phyloP scores from a whole-genome alignment of 2,113 vertebrate species.

The Gymnarchus niloticus region DNA sequence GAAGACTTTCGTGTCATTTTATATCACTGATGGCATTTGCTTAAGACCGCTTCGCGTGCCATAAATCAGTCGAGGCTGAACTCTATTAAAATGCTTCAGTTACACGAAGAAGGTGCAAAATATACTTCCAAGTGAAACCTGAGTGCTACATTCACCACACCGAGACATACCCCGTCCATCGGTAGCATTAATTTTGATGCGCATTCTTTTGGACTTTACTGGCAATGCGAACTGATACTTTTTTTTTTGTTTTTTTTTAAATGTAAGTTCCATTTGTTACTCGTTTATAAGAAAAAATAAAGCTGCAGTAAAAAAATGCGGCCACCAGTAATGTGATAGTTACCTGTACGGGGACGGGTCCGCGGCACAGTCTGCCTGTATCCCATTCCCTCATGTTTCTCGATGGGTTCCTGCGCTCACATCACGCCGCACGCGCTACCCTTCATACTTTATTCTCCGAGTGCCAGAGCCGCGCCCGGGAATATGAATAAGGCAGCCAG shows the following conservation, averaged over 20 bases:
- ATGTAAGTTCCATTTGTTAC: no score
- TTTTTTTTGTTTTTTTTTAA: no score
- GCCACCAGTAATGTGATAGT: neutral
- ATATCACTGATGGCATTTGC: neutral
- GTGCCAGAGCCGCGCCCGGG: constrained; percentile 49
- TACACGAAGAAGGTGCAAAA: neutral
- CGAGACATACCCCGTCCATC: neutral
- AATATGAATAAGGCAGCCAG: constrained; percentile 49
- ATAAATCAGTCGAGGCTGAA: neutral
- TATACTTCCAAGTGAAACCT: neutral
- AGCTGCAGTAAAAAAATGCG: neutral
- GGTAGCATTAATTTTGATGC: neutral
- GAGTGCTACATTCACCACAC: neutral
- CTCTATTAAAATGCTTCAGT: neutral
- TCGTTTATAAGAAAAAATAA: no score
- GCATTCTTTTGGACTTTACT: neutral
- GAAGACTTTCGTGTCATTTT: neutral
- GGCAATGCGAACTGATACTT: neutral
- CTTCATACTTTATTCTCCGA: constrained; percentile 54
- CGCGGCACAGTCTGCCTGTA: constrained; percentile 7
- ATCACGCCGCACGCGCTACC: constrained; percentile 43
- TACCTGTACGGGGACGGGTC: constrained; percentile 23
- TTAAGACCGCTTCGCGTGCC: neutral
- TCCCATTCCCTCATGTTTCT: constrained; percentile 50
- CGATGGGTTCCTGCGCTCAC: constrained; percentile 35